Evolutionary conservation across 1,140 invertebrate genomes (phyloP).

Genomic region (Schlechtendalia chinensis): DNA sequence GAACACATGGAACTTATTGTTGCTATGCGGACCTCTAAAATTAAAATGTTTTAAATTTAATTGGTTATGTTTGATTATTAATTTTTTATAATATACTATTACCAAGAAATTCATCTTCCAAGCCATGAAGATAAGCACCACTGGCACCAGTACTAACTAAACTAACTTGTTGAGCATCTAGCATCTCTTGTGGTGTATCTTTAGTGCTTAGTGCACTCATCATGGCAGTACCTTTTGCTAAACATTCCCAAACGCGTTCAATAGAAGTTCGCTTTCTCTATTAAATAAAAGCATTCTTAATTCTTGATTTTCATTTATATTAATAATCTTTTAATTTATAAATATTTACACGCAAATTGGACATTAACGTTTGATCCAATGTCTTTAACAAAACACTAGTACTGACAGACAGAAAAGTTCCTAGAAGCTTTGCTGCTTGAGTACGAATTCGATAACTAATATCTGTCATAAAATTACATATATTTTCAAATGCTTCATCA

Average conservation of each 20-base stretch:
- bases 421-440: slow-evolving; percentile 72
- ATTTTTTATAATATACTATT: slow-evolving; percentile 48
- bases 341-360: slow-evolving; percentile 72
- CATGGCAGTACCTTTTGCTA: slow-evolving; percentile 83
- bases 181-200: slow-evolving; percentile 75
- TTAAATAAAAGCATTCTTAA: slow-evolving; percentile 46
- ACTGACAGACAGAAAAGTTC: slow-evolving; percentile 83
- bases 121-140: slow-evolving; percentile 96
- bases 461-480: slow-evolving; percentile 92
- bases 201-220: slow-evolving; percentile 89
- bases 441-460: slow-evolving; percentile 81
- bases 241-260: slow-evolving; percentile 77
- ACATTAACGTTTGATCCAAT: slow-evolving; percentile 98
- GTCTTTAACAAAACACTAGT: slow-evolving; percentile 87
- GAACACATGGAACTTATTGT: slow-evolving; percentile 91
- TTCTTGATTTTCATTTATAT: slow-evolving; percentile 4
- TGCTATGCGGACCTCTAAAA: slow-evolving; percentile 86
- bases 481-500: slow-evolving; percentile 95
- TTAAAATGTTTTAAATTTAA: slow-evolving; percentile 29
- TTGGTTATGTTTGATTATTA: background rate
- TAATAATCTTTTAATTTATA: background rate
- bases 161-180: slow-evolving; percentile 75
- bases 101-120: slow-evolving; percentile 97
- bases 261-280: slow-evolving; percentile 72
- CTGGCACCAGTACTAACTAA: slow-evolving; percentile 91